Percentiles rank a stretch among this genome's conserved stretches.
phyloP scores from a whole-genome alignment of 2,113 vertebrate species.

The Ailurus styani region DNA sequence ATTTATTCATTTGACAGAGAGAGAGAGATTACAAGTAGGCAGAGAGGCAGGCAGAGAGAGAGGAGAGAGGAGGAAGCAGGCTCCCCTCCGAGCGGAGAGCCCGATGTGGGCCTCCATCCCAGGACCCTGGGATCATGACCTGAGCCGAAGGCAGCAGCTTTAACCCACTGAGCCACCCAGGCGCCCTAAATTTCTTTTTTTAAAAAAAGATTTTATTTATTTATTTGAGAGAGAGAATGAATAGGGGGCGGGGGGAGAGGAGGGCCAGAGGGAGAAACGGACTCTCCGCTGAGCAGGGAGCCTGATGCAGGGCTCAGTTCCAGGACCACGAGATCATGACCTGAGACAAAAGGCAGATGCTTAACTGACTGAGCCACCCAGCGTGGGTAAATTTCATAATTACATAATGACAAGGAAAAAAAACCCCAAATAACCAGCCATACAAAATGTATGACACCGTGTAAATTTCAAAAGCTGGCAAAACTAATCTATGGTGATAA shows the following conservation, averaged over 20 bases:
- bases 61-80: too few relatives aligned
- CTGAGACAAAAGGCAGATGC: not conserved
- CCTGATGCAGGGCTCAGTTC: not conserved
- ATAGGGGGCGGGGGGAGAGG: fast-evolving
- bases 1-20: not conserved
- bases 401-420: not conserved
- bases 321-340: not conserved
- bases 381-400: not conserved
- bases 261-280: not conserved
- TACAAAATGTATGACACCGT: not conserved
- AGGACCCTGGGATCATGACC: too few relatives aligned
- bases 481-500: not conserved
- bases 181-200: too few relatives aligned
- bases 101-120: too few relatives aligned
- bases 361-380: not conserved
- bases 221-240: not conserved
- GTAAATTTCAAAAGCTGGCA: not conserved
- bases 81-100: too few relatives aligned
- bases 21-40: too few relatives aligned
- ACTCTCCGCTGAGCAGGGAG: not conserved
- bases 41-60: too few relatives aligned
- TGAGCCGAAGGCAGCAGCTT: too few relatives aligned
- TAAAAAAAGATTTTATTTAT: not conserved
- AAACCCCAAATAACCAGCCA: not conserved
- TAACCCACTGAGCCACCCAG: too few relatives aligned